A percentile compares a stretch with the other conserved stretches of the same genome.
These are phyloP conservation scores for Xyrauchen texanus DNA, from an alignment of 2,113 vertebrate genomes.

Conservation along the genomic window DNA sequence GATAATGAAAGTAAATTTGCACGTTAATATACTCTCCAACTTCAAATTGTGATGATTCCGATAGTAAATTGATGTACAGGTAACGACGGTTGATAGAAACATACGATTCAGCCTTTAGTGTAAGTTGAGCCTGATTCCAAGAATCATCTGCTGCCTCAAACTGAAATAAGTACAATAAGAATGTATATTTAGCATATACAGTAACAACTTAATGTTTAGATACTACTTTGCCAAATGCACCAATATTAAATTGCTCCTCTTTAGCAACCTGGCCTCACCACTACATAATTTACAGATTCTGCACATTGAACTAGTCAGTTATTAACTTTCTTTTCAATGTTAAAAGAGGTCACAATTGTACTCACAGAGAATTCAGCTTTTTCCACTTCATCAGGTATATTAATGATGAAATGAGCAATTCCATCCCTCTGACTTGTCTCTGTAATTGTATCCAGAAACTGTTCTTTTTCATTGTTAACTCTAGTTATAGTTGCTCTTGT, in stretches of 20 bases:
- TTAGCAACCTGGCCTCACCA: neutral
- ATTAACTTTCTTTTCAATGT: neutral
- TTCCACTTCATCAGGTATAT: conserved; percentile 66
- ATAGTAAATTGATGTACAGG: conserved; percentile 83
- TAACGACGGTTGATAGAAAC: conserved; percentile 84
- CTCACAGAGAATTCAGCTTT: conserved; percentile 77
- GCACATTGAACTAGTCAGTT: no score
- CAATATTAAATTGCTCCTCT: neutral
- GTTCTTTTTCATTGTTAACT: conserved; percentile 22
- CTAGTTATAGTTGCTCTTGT: conserved; percentile 56
- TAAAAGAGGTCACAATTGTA: neutral
- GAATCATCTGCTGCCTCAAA: conserved; percentile 75
- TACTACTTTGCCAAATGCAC: neutral
- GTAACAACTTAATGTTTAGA: neutral
- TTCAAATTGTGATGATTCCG: conserved; percentile 61
- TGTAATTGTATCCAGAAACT: conserved; percentile 45
- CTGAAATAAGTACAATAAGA: conserved; percentile 64
- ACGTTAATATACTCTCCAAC: conserved; percentile 74
- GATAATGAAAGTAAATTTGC: conserved; percentile 75
- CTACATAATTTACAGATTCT: no score
- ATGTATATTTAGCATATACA: neutral
- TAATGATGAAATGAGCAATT: conserved; percentile 78
- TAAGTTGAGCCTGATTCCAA: conserved; percentile 75
- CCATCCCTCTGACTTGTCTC: conserved; percentile 67
- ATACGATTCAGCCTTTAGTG: conserved; percentile 77